These are phyloP conservation scores for Whitmania pigra DNA, from an alignment of 1,140 invertebrate species.

Conservation along the genomic window DNA sequence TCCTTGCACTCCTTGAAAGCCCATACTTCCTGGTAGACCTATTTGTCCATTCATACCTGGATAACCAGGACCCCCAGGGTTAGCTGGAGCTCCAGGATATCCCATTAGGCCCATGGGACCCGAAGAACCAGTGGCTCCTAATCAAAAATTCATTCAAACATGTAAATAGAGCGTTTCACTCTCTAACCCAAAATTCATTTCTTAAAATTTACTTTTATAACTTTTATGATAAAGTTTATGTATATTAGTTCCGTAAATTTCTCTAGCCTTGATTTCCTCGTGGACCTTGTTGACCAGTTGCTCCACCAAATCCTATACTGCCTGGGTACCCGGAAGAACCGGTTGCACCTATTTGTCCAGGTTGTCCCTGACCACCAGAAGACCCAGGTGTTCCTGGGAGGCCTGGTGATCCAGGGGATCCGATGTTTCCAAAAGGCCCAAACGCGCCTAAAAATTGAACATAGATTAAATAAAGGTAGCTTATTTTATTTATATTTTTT, in stretches of 20 bases:
- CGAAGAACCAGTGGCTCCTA: background rate
- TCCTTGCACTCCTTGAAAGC: background rate
- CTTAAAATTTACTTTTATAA: too few relatives aligned
- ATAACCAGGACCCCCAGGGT: background rate
- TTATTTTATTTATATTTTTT: slow-evolving; percentile 19
- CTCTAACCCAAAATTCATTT: too few relatives aligned
- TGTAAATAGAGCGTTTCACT: too few relatives aligned
- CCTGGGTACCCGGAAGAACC: slow-evolving; percentile 36
- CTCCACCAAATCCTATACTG: background rate
- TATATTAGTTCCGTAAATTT: too few relatives aligned
- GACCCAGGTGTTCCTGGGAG: slow-evolving; percentile 20
- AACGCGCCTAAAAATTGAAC: slow-evolving; percentile 35
- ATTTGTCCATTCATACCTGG: background rate
- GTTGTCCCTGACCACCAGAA: slow-evolving; percentile 26
- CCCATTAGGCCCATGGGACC: background rate
- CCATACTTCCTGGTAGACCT: background rate
- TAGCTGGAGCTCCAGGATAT: background rate
- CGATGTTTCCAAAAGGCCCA: slow-evolving; percentile 40
- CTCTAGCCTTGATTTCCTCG: too few relatives aligned
- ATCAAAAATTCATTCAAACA: background rate
- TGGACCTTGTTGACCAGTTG: background rate
- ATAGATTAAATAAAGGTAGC: slow-evolving; percentile 25
- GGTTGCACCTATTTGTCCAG: slow-evolving; percentile 16
- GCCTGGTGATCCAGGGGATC: slow-evolving; percentile 26
- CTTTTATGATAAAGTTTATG: too few relatives aligned